A percentile compares a stretch with the other conserved stretches of the same genome.
Evolutionary conservation across 2,888 invertebrate species (phyloP).

Genomic region (Amblyjoppa proteus): DNA sequence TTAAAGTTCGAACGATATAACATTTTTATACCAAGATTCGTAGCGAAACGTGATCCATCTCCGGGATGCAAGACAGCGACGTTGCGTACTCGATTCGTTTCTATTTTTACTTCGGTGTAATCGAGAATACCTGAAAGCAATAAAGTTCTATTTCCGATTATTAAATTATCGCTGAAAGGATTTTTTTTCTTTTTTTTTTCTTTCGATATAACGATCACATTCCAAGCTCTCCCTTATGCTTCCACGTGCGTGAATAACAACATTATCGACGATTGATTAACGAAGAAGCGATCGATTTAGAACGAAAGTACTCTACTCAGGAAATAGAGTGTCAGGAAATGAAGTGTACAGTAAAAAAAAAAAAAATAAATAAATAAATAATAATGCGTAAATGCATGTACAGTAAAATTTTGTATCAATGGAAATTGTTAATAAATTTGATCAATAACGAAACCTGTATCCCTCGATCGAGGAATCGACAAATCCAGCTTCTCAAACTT

Average conservation of each 20-base stretch:
- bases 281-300: conserved; percentile 13
- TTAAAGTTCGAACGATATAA: not conserved
- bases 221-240: conserved; percentile 33
- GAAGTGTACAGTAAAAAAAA: conserved; percentile 32
- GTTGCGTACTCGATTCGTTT: conserved; percentile 1
- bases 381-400: conserved; percentile 35
- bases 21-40: conserved; percentile 10
- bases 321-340: conserved; percentile 29
- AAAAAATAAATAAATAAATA: conserved; percentile 18
- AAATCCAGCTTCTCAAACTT: not conserved
- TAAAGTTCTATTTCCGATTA: conserved; percentile 39
- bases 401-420: conserved; percentile 59
- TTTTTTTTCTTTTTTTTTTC: not conserved
- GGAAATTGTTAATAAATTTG: conserved; percentile 61
- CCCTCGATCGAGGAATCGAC: not conserved
- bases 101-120: conserved; percentile 42
- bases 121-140: conserved; percentile 31
- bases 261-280: conserved; percentile 1
- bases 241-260: not conserved
- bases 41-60: not conserved
- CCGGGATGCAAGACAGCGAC: not conserved
- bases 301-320: conserved; percentile 36
- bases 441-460: conserved; percentile 9
- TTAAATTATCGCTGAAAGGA: conserved; percentile 5
- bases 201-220: conserved; percentile 13